Percentiles rank a stretch among this genome's conserved stretches.
Evolutionary conservation across 2,888 invertebrate genomes (phyloP).

Genomic region (Rambutsinella grinnellia): DNA sequence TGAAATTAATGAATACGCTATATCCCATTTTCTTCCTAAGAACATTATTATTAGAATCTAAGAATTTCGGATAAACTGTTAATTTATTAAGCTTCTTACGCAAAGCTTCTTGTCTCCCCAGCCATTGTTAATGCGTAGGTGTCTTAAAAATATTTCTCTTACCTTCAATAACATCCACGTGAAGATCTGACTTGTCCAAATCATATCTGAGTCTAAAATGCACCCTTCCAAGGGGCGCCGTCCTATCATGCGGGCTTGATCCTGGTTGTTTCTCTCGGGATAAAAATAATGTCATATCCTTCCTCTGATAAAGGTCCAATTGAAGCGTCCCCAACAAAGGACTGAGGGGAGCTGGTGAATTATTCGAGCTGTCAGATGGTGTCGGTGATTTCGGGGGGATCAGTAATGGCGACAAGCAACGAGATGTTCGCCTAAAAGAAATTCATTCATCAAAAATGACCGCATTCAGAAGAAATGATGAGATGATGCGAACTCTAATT

Average conservation of each 20-base stretch:
- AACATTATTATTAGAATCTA: too few species aligned
- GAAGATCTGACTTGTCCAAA: constrained; percentile 89
- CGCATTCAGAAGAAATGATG: too few species aligned
- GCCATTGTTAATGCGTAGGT: too few species aligned
- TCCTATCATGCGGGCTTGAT: constrained; percentile 40
- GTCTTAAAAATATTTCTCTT: too few species aligned
- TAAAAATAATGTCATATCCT: constrained; percentile 40
- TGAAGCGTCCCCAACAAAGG: constrained; percentile 52
- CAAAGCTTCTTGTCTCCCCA: too few species aligned
- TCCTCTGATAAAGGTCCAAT: constrained; percentile 42
- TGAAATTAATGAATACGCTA: too few species aligned
- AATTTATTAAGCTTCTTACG: too few species aligned
- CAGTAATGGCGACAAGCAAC: constrained; percentile 56
- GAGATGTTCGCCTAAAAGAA: constrained; percentile 46
- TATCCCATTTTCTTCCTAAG: too few species aligned
- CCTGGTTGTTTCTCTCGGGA: constrained; percentile 42
- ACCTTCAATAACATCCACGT: constrained; percentile 94
- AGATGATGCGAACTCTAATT: background rate
- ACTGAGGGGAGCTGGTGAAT: constrained; percentile 44
- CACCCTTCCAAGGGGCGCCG: constrained; percentile 77
- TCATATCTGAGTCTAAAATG: constrained; percentile 90
- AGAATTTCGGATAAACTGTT: too few species aligned
- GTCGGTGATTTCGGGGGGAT: constrained; percentile 51
- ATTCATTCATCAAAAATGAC: too few species aligned
- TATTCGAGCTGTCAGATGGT: constrained; percentile 37